Conservation (phyloP, 1,140 invertebrate genomes). For the Luehdorfia chinensis region DNA sequence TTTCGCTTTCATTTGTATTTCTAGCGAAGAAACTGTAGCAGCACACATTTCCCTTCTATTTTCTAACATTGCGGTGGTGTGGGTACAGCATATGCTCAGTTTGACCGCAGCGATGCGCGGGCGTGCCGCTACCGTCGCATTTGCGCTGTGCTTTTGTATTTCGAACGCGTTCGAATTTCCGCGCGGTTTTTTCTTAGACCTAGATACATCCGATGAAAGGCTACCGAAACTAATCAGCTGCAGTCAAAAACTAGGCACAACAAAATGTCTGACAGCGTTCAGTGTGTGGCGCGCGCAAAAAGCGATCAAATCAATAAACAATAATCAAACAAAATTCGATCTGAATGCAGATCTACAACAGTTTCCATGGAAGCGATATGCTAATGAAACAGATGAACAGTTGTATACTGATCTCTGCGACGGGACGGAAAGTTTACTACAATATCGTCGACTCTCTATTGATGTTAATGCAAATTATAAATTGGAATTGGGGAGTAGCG, state of each 20-base stretch:
- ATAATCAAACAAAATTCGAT: constrained; percentile 21
- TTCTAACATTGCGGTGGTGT: constrained; percentile 24
- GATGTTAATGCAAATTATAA: constrained; percentile 45
- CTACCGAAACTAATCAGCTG: constrained; percentile 40
- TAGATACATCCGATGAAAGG: constrained; percentile 22
- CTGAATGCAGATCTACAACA: constrained; percentile 34
- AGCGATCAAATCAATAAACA: constrained; percentile 31
- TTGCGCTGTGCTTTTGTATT: constrained; percentile 43
- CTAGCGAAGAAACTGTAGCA: constrained; percentile 9
- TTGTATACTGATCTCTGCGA: constrained; percentile 51
- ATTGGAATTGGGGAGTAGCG: constrained; percentile 42
- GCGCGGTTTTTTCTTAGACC: not conserved
- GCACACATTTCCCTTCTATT: constrained; percentile 35
- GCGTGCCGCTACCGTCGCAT: constrained; percentile 48
- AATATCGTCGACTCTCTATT: constrained; percentile 41
- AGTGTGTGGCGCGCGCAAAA: constrained; percentile 56
- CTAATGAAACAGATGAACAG: constrained; percentile 44
- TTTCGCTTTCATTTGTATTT: constrained; percentile 26
- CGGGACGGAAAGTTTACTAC: constrained; percentile 49
- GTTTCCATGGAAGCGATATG: constrained; percentile 63
- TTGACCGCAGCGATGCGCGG: constrained; percentile 57
- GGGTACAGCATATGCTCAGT: constrained; percentile 40
- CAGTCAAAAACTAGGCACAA: constrained; percentile 40
- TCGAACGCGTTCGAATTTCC: constrained; percentile 31
- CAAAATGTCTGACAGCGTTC: constrained; percentile 68